Percentiles rank a stretch among this genome's conserved stretches.
These are phyloP conservation scores for Acanthosepion pharaonis DNA, from an alignment of 2,888 invertebrate species.

Conservation along the genomic window DNA sequence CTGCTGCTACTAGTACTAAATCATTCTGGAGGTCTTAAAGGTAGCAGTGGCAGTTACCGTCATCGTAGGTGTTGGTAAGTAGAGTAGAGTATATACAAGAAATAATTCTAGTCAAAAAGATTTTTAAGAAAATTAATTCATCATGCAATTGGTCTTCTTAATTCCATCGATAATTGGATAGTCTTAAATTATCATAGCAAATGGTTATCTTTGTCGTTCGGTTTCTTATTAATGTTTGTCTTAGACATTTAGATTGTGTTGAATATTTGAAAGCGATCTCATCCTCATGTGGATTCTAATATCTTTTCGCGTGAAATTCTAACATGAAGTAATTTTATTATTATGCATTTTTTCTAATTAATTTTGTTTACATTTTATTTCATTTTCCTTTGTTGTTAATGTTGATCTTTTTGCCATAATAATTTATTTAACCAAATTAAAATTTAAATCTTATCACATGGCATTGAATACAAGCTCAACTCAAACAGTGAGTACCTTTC, in stretches of 20 bases:
- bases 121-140: background rate
- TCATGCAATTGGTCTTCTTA: background rate
- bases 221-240: background rate
- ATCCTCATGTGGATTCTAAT: too few relatives aligned
- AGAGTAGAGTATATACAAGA: background rate
- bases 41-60: background rate
- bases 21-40: background rate
- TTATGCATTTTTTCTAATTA: too few relatives aligned
- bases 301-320: too few relatives aligned
- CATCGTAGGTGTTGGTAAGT: background rate
- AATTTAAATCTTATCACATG: too few relatives aligned
- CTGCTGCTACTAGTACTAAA: background rate
- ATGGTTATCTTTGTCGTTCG: background rate
- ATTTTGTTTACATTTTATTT: too few relatives aligned
- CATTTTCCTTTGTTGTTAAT: too few relatives aligned
- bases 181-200: background rate
- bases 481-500: too few relatives aligned
- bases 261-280: background rate
- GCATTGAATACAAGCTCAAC: too few relatives aligned
- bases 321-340: too few relatives aligned
- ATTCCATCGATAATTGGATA: background rate
- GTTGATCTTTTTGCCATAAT: too few relatives aligned
- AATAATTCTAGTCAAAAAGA: background rate
- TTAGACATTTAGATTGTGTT: background rate
- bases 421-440: too few relatives aligned